phyloP scores from a whole-genome alignment of 1,140 invertebrate species.

The Trypoxylus dichotomus region DNA sequence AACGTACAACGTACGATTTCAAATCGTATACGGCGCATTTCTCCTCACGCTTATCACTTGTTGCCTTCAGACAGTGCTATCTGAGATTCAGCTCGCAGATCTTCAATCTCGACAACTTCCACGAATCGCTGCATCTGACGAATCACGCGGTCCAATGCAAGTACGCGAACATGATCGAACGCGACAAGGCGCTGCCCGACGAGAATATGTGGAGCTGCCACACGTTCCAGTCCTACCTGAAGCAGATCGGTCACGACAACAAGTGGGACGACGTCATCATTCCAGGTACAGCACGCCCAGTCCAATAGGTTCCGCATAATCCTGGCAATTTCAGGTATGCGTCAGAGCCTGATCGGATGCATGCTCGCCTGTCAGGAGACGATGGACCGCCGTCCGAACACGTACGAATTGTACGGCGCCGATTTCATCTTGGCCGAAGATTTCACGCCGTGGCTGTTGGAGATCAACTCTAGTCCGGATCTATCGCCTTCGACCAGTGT shows the following conservation, averaged over 20 bases:
- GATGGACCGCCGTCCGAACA: conserved; percentile 84
- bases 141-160: conserved; percentile 93
- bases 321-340: conserved; percentile 66
- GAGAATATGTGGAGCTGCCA: conserved; percentile 90
- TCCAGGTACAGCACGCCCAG: conserved; percentile 73
- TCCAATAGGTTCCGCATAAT: conserved; percentile 17
- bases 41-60: background rate
- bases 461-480: conserved; percentile 93
- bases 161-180: conserved; percentile 77
- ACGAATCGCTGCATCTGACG: conserved; percentile 91
- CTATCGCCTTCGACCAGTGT: conserved; percentile 87
- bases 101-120: conserved; percentile 85
- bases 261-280: conserved; percentile 82
- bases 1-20: no score
- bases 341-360: conserved; percentile 82
- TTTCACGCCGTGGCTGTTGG: conserved; percentile 88
- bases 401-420: conserved; percentile 91
- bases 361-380: conserved; percentile 83
- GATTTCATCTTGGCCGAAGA: conserved; percentile 92
- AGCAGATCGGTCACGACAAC: conserved; percentile 70
- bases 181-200: conserved; percentile 73
- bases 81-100: conserved; percentile 90
- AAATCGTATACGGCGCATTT: background rate
- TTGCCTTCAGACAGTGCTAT: conserved; percentile 77
- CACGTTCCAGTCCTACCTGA: conserved; percentile 73